Evolutionary conservation across 2,113 vertebrate species (phyloP).

Genomic region (Abramis brama): DNA sequence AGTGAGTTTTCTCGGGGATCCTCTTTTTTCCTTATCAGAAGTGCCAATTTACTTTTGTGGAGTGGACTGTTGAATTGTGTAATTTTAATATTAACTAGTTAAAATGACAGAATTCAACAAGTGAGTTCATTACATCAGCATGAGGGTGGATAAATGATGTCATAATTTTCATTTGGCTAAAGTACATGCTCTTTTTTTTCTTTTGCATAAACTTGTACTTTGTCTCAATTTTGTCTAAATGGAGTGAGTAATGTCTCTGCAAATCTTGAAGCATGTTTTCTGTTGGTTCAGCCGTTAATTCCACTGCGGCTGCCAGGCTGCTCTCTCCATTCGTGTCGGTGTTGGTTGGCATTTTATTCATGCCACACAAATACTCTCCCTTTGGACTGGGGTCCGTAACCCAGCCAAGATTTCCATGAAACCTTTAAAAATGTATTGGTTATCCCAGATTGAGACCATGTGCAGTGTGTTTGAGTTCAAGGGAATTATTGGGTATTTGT

Average conservation of each 20-base stretch:
- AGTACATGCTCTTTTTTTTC: neutral
- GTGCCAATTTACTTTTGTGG: neutral
- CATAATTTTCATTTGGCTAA: neutral
- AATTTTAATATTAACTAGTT: neutral
- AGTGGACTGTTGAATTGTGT: neutral
- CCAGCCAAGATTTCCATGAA: neutral
- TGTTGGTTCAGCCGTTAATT: slow-evolving; percentile 3
- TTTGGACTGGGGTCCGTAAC: neutral
- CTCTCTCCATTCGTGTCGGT: neutral
- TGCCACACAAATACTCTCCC: neutral
- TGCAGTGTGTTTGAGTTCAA: neutral
- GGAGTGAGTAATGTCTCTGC: neutral
- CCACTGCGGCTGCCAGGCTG: neutral
- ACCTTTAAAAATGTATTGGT: slow-evolving; percentile 19
- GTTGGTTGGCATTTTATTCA: neutral
- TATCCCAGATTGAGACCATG: neutral
- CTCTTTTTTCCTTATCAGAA: neutral
- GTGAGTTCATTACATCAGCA: neutral
- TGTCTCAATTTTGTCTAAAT: neutral
- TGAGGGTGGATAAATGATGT: neutral
- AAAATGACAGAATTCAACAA: neutral
- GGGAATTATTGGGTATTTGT: neutral
- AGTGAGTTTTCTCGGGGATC: neutral
- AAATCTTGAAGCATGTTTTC: neutral
- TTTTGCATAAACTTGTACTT: neutral